Evolutionary conservation across 64 coral and sea anemone species (phyloP).

Genomic region (Dendronephthya gigantea): DNA sequence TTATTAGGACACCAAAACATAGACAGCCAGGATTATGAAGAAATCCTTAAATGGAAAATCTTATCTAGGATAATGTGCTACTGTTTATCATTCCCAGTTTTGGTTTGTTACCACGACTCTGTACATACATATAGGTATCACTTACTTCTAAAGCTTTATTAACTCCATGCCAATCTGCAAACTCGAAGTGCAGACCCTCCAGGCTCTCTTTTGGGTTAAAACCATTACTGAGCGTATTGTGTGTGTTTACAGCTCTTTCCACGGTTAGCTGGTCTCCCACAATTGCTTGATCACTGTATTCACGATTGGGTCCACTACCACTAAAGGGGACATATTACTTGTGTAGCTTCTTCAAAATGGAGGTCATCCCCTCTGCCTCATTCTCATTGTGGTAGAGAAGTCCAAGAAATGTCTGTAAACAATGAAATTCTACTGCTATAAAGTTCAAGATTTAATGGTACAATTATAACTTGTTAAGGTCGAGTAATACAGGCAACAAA

Average conservation of each 20-base stretch:
- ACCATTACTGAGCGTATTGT: not conserved
- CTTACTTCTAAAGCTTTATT: slow-evolving; percentile 15
- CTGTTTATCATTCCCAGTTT: too few species aligned
- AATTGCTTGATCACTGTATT: slow-evolving; percentile 6
- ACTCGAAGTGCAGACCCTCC: slow-evolving; percentile 5
- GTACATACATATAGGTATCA: too few species aligned
- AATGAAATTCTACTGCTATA: not conserved
- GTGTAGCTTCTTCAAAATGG: slow-evolving; percentile 18
- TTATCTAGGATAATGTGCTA: too few species aligned
- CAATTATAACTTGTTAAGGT: too few species aligned
- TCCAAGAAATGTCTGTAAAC: not conserved
- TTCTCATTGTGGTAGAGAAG: slow-evolving; percentile 26
- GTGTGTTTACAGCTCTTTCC: slow-evolving; percentile 24
- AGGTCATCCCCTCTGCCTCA: slow-evolving; percentile 20
- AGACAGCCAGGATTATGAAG: too few species aligned
- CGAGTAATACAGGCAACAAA: too few species aligned
- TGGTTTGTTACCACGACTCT: too few species aligned
- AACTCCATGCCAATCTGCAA: slow-evolving; percentile 20
- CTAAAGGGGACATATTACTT: not conserved
- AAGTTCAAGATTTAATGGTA: too few species aligned
- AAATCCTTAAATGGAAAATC: too few species aligned
- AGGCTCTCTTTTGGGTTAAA: not conserved
- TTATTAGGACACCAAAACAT: too few species aligned
- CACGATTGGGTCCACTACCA: not conserved
- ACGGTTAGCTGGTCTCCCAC: slow-evolving; percentile 48